These are phyloP conservation scores for Acrobasis suavella DNA, from an alignment of 2,888 invertebrate species.

Conservation along the genomic window DNA sequence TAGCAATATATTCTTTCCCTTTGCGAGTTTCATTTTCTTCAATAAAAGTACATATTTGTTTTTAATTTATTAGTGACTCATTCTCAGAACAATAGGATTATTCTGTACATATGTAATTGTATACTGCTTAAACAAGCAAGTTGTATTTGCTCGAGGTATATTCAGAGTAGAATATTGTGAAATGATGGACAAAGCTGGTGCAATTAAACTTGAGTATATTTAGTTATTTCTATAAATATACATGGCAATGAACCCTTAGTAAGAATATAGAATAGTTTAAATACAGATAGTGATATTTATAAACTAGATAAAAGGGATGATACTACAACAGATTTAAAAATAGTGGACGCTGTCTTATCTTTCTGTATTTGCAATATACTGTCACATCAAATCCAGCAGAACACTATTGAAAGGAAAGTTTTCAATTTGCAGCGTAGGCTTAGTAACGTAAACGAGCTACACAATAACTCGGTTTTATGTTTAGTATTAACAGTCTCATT, in stretches of 20 bases:
- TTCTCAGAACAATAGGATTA: slow-evolving; percentile 16
- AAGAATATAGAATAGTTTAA: background rate
- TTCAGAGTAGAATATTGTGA: slow-evolving; percentile 17
- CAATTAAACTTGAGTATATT: slow-evolving; percentile 13
- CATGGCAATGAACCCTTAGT: slow-evolving; percentile 9
- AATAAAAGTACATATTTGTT: slow-evolving; percentile 23
- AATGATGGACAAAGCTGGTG: slow-evolving; percentile 15
- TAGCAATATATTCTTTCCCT: slow-evolving; percentile 16
- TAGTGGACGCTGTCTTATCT: background rate
- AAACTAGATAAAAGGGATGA: background rate
- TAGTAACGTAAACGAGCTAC: too few species aligned
- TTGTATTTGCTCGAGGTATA: slow-evolving; percentile 11
- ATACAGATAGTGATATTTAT: slow-evolving; percentile 4
- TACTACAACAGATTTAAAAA: background rate
- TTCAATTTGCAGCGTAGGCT: too few species aligned
- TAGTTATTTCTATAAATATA: slow-evolving; percentile 17
- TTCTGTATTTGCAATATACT: background rate
- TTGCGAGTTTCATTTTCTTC: slow-evolving; percentile 16
- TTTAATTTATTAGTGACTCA: slow-evolving; percentile 20
- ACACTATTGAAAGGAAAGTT: too few species aligned
- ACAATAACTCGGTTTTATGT: too few species aligned
- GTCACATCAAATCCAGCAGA: too few species aligned
- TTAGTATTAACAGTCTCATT: too few species aligned
- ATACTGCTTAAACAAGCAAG: slow-evolving; percentile 7
- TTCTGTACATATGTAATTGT: slow-evolving; percentile 12